Evolutionary conservation across 2,797 vertebrate species (phyloP), one percentile per base, ranked within the genome.

Genomic region (Delichon dasypus): DNA sequence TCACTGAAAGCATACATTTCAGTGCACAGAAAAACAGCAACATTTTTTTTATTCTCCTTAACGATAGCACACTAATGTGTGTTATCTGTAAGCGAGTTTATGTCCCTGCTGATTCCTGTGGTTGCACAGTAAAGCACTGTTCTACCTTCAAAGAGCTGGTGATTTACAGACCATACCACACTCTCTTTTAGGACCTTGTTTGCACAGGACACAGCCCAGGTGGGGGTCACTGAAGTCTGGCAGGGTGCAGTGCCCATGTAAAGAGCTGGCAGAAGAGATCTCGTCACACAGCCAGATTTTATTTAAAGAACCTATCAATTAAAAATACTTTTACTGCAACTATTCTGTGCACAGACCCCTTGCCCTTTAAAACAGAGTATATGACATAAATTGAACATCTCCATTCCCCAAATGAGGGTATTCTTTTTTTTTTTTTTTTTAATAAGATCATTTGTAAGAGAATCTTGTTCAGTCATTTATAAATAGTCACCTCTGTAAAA

Each of bases 401-500:
- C 34, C 67, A 60, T 93, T 89, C 74, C 88, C 55, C 71, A 90
- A 96, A 81, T 91, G 71, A 86, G 16, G 50, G 34, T 32, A 90
- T 96, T 95, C 84, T 68, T 94, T 92, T 96, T 95, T 95, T 85
- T 70, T 70, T 94, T 92, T 96, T 70, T 66, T 17, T 44, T 86
- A 96, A 96, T 85, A 96, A 93, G 91, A 96, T 89, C 48, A 94
- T 97, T 97, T 97, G 93, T 96, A 94, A 96, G 76, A 90, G 83
- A 64, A 91, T 94, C 89, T 94, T 92, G 89, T 95, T 95, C 94
- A 89, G 94, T 96, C 93, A 85, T 97, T 98, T 97, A 96, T 97
- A 97, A 97, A 97, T 94, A 96, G 97, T 89, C 89, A 95, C 96
- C 95, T 96, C 94, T 97, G 97, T 96, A 97, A 97, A 97, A 95